Conservation (phyloP, 2,888 invertebrate genomes). For the Apamea crenata region DNA sequence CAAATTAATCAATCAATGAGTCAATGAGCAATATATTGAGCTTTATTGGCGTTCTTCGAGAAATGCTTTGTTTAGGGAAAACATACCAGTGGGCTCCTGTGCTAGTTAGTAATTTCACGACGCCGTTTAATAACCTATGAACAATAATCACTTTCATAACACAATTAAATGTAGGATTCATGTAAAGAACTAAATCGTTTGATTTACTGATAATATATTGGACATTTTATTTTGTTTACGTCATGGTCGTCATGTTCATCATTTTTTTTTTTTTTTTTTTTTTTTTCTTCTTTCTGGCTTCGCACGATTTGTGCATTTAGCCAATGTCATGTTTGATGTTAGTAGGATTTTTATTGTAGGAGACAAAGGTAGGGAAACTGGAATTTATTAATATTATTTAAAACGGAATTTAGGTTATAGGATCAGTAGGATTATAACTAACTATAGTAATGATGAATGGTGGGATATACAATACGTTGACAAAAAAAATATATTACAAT, state of each 20-base stretch:
- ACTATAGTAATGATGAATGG: no score
- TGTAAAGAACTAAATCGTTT: slow-evolving; percentile 11
- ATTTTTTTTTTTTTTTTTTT: no score
- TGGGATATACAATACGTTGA: no score
- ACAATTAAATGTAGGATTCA: slow-evolving; percentile 21
- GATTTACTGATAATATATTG: slow-evolving; percentile 19
- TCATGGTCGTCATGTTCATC: slow-evolving; percentile 48
- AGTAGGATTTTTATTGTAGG: no score
- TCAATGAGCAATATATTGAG: not conserved
- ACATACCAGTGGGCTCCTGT: slow-evolving; percentile 43
- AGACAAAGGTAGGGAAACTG: no score
- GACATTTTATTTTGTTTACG: slow-evolving; percentile 61
- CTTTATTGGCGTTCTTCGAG: not conserved
- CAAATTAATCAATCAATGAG: not conserved
- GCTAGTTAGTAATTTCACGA: slow-evolving; percentile 23
- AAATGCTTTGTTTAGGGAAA: slow-evolving; percentile 47
- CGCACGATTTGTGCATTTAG: no score
- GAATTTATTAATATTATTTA: no score
- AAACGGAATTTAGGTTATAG: no score
- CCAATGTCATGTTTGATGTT: no score
- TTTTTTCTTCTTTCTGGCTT: no score
- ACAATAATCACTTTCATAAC: slow-evolving; percentile 29
- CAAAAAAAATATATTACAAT: no score
- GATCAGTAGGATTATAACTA: no score
- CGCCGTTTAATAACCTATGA: not conserved